Evolutionary conservation across 2,888 invertebrate genomes (phyloP).

Genomic region (Drosophila picticornis): DNA sequence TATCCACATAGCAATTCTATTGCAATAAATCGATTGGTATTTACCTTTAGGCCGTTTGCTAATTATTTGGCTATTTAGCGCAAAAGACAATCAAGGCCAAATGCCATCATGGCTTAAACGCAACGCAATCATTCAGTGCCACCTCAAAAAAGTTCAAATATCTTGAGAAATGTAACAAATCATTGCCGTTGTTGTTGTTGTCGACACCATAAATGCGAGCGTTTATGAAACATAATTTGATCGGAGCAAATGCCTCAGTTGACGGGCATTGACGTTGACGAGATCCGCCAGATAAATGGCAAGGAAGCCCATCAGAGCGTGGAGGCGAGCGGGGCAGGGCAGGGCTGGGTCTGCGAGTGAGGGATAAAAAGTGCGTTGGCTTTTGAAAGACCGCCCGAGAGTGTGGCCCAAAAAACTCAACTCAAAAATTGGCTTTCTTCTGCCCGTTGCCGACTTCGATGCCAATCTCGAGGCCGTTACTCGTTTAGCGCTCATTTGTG

Average conservation of each 20-base stretch:
- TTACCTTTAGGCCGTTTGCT: conserved; percentile 11
- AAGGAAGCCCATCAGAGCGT: background rate
- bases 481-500: conserved; percentile 82
- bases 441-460: conserved; percentile 35
- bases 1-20: background rate
- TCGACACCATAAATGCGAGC: conserved; percentile 80
- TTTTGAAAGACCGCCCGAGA: conserved; percentile 76
- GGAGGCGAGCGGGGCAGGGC: background rate
- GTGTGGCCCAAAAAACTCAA: conserved; percentile 66
- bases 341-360: conserved; percentile 1
- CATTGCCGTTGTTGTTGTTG: conserved; percentile 61
- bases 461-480: conserved; percentile 48
- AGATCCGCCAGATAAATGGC: conserved; percentile 37
- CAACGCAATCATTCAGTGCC: conserved; percentile 36
- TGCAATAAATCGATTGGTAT: conserved; percentile 1
- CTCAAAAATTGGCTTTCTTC: conserved; percentile 67
- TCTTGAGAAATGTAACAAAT: conserved; percentile 82
- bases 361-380: conserved; percentile 42
- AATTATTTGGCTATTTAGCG: conserved; percentile 40
- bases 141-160: conserved; percentile 72
- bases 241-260: conserved; percentile 71
- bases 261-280: conserved; percentile 67
- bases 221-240: conserved; percentile 84
- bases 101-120: conserved; percentile 19
- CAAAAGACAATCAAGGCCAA: conserved; percentile 30